These are phyloP conservation scores for Galago senegalensis DNA, from an alignment of 2,797 vertebrate species.

Conservation along the genomic window DNA sequence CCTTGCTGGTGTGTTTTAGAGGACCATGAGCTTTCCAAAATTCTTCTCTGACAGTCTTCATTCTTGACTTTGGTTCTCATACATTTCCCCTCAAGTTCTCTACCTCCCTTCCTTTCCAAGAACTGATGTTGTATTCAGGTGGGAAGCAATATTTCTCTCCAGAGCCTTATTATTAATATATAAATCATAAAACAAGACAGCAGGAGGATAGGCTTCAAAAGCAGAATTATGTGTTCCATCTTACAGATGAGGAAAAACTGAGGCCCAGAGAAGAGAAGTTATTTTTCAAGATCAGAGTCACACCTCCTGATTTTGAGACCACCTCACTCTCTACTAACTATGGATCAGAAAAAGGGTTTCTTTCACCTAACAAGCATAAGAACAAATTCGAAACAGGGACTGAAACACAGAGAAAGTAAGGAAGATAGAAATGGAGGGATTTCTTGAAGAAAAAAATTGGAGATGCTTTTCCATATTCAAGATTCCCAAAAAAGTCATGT, in stretches of 20 bases:
- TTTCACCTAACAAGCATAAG: neutral
- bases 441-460: neutral
- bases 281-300: constrained; percentile 40
- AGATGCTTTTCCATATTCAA: neutral
- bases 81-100: neutral
- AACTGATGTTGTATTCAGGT: constrained; percentile 55
- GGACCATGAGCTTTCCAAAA: neutral
- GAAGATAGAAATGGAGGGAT: neutral
- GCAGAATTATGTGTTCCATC: neutral
- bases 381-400: neutral
- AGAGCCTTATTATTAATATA: neutral
- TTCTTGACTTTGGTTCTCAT: constrained; percentile 35
- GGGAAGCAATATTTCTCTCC: constrained; percentile 12
- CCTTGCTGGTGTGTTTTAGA: neutral
- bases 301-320: neutral
- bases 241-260: constrained; percentile 42
- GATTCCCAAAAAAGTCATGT: constrained; percentile 1
- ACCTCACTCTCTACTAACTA: neutral
- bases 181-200: constrained; percentile 39
- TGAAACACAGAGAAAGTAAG: neutral
- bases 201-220: neutral
- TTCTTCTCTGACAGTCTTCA: constrained; percentile 10
- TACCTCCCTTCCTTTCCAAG: neutral
- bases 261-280: neutral
- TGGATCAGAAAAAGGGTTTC: neutral